phyloP scores from a whole-genome alignment of 2,888 invertebrate species.

The Germaria angustata region DNA sequence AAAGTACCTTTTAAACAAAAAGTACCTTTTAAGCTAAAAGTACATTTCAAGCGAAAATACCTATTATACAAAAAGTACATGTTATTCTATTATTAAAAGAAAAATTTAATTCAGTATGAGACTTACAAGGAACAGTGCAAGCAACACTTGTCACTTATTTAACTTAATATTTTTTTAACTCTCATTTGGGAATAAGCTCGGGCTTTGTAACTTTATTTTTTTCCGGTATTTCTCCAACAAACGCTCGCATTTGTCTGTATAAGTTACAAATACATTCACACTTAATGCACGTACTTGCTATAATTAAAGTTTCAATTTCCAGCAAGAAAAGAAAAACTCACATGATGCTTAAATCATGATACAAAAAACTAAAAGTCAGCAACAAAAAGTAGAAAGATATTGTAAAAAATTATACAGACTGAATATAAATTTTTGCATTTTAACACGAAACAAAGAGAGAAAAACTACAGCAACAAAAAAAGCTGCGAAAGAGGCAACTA shows the following conservation, averaged over 20 bases:
- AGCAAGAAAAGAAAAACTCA: slow-evolving; percentile 30
- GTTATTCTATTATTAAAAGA: no score
- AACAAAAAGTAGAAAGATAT: slow-evolving; percentile 24
- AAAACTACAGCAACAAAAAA: background rate
- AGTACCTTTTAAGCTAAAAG: background rate
- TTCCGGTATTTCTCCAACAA: slow-evolving; percentile 40
- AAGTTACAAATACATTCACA: background rate
- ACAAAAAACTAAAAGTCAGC: slow-evolving; percentile 10
- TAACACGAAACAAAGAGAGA: slow-evolving; percentile 1
- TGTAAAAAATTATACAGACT: slow-evolving; percentile 35
- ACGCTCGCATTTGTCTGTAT: slow-evolving; percentile 3
- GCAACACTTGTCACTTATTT: slow-evolving; percentile 1
- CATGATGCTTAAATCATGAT: slow-evolving; percentile 45
- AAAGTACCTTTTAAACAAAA: no score
- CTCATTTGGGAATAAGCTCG: background rate
- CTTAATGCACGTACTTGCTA: slow-evolving; percentile 47
- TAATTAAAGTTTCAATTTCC: slow-evolving; percentile 67
- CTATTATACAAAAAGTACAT: background rate
- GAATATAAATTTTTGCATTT: slow-evolving; percentile 51
- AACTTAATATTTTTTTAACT: background rate
- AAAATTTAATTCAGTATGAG: no score
- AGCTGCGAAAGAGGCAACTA: background rate
- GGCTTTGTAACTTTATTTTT: slow-evolving; percentile 39
- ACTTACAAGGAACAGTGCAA: no score
- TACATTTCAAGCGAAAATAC: background rate